Conservation (phyloP, 2,888 invertebrate species). For the Chymomyza amoena region DNA sequence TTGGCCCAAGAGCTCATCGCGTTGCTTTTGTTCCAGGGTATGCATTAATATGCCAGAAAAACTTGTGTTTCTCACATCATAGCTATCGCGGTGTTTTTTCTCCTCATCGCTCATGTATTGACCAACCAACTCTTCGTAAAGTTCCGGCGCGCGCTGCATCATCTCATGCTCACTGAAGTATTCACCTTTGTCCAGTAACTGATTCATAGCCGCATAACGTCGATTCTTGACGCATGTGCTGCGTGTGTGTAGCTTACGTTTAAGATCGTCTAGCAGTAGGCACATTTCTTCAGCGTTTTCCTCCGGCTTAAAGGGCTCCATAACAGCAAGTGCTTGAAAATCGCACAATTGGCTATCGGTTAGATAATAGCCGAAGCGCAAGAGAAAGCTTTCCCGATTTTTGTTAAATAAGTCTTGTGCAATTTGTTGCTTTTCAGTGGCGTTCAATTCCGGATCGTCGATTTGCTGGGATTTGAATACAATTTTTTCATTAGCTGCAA, state of each 20-base stretch:
- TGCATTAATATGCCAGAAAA: constrained; percentile 89
- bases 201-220: constrained; percentile 88
- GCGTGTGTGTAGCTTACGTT: constrained; percentile 80
- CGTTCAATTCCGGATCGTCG: constrained; percentile 86
- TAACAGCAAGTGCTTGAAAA: constrained; percentile 80
- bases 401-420: constrained; percentile 83
- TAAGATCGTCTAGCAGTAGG: constrained; percentile 83
- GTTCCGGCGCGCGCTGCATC: constrained; percentile 93
- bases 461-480: constrained; percentile 91
- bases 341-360: constrained; percentile 84
- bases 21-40: constrained; percentile 87
- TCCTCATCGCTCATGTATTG: constrained; percentile 90
- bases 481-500: constrained; percentile 68
- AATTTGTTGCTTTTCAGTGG: constrained; percentile 85
- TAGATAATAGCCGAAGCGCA: constrained; percentile 87
- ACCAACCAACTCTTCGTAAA: constrained; percentile 94
- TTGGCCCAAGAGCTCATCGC: constrained; percentile 81
- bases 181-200: constrained; percentile 82
- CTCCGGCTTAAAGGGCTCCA: constrained; percentile 47
- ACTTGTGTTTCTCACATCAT: constrained; percentile 80
- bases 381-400: constrained; percentile 86
- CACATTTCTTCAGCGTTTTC: constrained; percentile 81
- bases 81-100: constrained; percentile 82
- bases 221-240: constrained; percentile 86
- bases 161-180: constrained; percentile 96